Percentiles rank a stretch among this genome's conserved stretches.
phyloP scores from a whole-genome alignment of 1,140 invertebrate genomes.

The Laupala kohalensis region DNA sequence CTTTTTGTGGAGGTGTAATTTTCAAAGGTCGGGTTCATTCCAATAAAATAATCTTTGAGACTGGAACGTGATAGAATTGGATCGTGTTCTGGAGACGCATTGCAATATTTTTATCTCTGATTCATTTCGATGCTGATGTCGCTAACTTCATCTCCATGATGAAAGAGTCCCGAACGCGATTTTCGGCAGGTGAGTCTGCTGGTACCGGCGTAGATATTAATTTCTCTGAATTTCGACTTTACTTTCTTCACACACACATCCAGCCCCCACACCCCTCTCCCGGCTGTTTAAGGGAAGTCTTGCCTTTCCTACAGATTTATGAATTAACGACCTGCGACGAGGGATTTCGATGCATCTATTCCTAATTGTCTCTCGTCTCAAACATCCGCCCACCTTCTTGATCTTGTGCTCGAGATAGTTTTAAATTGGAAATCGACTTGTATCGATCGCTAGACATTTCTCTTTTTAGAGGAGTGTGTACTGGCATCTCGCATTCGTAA shows the following conservation, averaged over 20 bases:
- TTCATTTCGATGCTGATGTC: neutral
- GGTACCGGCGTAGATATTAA: neutral
- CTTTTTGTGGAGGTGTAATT: too few species aligned
- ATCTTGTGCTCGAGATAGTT: neutral
- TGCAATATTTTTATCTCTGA: neutral
- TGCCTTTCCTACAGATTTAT: neutral
- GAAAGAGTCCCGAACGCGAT: neutral
- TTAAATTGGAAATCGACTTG: neutral
- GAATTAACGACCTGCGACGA: neutral
- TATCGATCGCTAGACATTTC: neutral
- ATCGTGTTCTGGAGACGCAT: neutral
- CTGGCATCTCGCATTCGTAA: too few species aligned
- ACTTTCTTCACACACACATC: neutral
- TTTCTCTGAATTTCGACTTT: neutral
- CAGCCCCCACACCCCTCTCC: too few species aligned
- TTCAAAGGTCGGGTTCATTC: too few species aligned
- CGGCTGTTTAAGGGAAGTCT: too few species aligned
- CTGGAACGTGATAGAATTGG: too few species aligned
- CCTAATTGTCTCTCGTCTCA: neutral
- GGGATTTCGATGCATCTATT: neutral
- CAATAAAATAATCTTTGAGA: too few species aligned
- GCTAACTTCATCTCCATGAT: neutral
- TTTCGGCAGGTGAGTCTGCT: neutral
- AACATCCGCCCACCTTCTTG: neutral
- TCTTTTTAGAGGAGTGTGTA: neutral